These are phyloP conservation scores for Saguinus imperator DNA, from an alignment of 2,113 vertebrate genomes.

Conservation along the genomic window DNA sequence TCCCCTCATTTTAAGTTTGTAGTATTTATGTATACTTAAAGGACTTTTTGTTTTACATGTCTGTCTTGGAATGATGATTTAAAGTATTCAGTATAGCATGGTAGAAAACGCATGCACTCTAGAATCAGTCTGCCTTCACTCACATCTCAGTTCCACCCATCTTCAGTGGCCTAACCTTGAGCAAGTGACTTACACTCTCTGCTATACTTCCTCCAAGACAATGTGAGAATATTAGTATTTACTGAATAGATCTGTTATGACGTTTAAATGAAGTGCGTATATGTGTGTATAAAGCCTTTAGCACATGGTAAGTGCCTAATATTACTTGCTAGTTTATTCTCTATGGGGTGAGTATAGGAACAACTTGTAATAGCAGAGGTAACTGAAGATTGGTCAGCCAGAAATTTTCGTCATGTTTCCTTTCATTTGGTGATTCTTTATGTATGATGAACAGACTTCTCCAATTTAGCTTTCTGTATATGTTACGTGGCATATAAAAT, in stretches of 20 bases:
- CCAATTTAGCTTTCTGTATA: background rate
- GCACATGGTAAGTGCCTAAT: background rate
- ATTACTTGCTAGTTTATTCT: background rate
- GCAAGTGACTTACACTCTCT: background rate
- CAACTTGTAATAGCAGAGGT: background rate
- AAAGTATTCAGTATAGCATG: background rate
- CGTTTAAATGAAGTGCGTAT: background rate
- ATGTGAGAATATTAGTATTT: background rate
- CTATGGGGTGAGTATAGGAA: background rate
- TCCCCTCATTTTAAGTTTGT: background rate
- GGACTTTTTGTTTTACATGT: background rate
- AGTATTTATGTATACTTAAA: background rate
- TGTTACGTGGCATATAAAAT: background rate
- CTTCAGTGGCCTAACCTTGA: background rate
- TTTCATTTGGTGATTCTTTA: slow-evolving; percentile 9
- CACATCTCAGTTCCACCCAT: background rate
- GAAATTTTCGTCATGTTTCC: background rate
- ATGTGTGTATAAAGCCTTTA: background rate
- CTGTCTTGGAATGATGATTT: background rate
- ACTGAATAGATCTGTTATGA: background rate
- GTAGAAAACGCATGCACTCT: background rate
- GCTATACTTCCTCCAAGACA: background rate
- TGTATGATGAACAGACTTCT: background rate
- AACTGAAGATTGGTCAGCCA: background rate
- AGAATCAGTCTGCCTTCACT: background rate